phyloP scores from a whole-genome alignment of 2,113 vertebrate species.

The Crotalus tigris region DNA sequence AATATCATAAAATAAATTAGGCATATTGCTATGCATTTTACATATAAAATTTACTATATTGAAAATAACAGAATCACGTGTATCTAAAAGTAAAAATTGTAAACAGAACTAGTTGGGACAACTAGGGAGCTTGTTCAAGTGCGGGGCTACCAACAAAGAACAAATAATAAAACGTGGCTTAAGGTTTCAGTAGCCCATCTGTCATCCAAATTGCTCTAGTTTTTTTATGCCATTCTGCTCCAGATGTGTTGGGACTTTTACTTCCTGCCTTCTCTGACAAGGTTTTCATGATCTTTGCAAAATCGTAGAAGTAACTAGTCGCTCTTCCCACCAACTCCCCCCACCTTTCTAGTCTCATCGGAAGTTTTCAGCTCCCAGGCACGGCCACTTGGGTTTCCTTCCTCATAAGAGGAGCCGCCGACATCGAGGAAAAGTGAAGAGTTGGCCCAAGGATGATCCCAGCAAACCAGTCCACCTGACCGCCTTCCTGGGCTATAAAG shows the following conservation, averaged over 20 bases:
- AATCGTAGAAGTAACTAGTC: background rate
- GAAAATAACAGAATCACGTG: background rate
- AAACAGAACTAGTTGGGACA: background rate
- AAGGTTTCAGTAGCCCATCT: background rate
- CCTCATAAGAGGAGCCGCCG: slow-evolving; percentile 74
- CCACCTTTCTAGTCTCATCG: slow-evolving; percentile 69
- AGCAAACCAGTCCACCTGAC: slow-evolving; percentile 76
- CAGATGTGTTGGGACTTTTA: background rate
- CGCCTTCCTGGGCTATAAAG: slow-evolving; percentile 81
- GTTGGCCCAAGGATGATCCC: slow-evolving; percentile 77
- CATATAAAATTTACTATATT: background rate
- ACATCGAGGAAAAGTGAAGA: slow-evolving; percentile 79
- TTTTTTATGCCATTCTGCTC: background rate
- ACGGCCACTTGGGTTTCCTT: slow-evolving; percentile 79
- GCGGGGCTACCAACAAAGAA: background rate
- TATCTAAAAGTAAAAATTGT: background rate
- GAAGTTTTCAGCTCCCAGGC: slow-evolving; percentile 80
- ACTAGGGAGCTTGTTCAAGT: background rate
- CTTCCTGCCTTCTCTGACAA: background rate
- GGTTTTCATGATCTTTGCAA: accelerated
- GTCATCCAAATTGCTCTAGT: background rate
- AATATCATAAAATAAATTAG: background rate
- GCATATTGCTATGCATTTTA: background rate
- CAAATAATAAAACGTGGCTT: background rate
- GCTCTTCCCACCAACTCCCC: background rate